Percentiles rank a stretch among this genome's conserved stretches.
These are phyloP conservation scores for Sebastes trivittatus DNA, from an alignment of 2,797 vertebrate genomes.

Conservation along the genomic window DNA sequence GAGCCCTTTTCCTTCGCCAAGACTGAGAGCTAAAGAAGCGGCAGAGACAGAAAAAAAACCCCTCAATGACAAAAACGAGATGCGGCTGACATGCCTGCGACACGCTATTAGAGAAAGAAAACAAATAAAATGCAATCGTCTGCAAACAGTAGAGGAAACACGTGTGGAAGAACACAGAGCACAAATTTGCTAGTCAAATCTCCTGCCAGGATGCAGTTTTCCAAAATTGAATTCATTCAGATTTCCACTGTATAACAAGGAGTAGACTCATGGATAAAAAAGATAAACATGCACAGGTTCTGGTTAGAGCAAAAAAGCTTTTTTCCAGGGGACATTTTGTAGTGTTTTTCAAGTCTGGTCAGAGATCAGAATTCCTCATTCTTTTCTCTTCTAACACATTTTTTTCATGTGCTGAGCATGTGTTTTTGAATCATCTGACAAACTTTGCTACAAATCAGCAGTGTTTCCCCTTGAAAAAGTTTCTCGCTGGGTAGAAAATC, in stretches of 20 bases:
- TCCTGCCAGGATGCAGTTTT: slow-evolving; percentile 31
- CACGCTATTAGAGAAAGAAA: slow-evolving; percentile 71
- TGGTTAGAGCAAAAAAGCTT: background rate
- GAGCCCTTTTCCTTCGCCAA: slow-evolving; percentile 73
- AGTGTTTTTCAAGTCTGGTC: slow-evolving; percentile 7
- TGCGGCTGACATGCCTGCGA: slow-evolving; percentile 59
- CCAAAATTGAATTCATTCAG: slow-evolving; percentile 25
- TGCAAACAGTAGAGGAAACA: slow-evolving; percentile 58
- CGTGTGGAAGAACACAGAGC: slow-evolving; percentile 26
- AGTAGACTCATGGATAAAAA: background rate
- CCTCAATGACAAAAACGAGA: slow-evolving; percentile 69
- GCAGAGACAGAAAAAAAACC: slow-evolving; percentile 21
- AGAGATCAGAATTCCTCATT: slow-evolving; percentile 10
- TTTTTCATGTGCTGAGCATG: slow-evolving; percentile 27
- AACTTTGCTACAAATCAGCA: slow-evolving; percentile 20
- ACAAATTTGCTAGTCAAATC: slow-evolving; percentile 40
- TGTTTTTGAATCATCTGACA: slow-evolving; percentile 33
- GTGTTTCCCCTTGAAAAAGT: slow-evolving; percentile 13
- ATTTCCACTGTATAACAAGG: slow-evolving; percentile 11
- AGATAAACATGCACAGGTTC: background rate
- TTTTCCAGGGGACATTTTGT: background rate
- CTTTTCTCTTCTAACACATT: background rate
- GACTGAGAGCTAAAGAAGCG: slow-evolving; percentile 57
- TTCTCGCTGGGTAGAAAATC: slow-evolving; percentile 3
- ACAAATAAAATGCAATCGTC: slow-evolving; percentile 73